Percentiles rank a stretch among this genome's conserved stretches.
phyloP scores from a whole-genome alignment of 2,888 invertebrate species.

The Mesorhabditis spiculigera region DNA sequence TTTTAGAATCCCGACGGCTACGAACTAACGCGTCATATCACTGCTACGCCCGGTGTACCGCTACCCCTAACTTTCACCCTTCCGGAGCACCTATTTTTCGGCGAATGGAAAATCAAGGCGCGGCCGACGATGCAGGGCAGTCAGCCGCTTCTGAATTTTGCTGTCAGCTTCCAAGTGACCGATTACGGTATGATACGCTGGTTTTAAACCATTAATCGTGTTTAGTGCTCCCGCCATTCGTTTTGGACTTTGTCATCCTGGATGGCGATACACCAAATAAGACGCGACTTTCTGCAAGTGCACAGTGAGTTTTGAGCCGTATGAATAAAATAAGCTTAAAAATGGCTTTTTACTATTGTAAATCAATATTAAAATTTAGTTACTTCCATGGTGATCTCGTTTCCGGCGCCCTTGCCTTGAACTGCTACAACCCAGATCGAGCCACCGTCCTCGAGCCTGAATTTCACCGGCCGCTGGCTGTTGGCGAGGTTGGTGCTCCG shows the following conservation, averaged over 20 bases:
- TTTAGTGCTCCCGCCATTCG: constrained; percentile 1
- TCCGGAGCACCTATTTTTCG: constrained; percentile 41
- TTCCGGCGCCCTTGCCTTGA: background rate
- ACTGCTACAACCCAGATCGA: background rate
- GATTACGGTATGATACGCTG: constrained; percentile 22
- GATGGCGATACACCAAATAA: constrained; percentile 9
- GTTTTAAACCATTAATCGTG: constrained; percentile 5
- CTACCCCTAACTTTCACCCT: constrained; percentile 30
- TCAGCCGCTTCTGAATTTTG: constrained; percentile 17
- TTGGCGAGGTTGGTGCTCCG: constrained; percentile 4
- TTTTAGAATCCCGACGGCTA: constrained; percentile 37
- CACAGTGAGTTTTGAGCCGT: constrained; percentile 15
- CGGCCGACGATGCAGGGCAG: constrained; percentile 15
- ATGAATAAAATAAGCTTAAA: background rate
- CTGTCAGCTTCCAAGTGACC: constrained; percentile 22
- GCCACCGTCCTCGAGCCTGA: background rate
- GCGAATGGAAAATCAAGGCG: constrained; percentile 39
- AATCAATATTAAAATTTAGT: background rate
- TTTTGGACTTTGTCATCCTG: background rate
- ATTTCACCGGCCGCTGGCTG: background rate
- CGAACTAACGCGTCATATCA: constrained; percentile 20
- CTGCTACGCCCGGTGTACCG: constrained; percentile 17
- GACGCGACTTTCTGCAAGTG: constrained; percentile 18
- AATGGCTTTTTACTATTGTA: background rate
- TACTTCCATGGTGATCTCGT: constrained; percentile 1